phyloP scores from a whole-genome alignment of 2,797 vertebrate genomes.

The Microctenopoma steveboyesi region DNA sequence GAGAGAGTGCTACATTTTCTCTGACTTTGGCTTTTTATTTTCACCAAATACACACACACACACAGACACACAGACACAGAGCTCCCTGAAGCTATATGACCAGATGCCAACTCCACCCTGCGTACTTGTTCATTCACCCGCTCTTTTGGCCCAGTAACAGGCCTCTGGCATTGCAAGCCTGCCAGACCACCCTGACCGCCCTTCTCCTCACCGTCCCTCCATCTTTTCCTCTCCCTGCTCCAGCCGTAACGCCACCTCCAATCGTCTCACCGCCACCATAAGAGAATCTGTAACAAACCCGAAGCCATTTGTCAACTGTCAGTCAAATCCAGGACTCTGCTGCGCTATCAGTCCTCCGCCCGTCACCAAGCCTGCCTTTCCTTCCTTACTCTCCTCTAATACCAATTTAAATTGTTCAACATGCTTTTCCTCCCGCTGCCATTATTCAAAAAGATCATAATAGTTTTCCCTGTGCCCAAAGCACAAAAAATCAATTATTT shows the following conservation, averaged over 20 bases:
- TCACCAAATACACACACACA: slow-evolving; percentile 18
- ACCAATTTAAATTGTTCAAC: slow-evolving; percentile 99
- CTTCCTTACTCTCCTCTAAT: slow-evolving; percentile 91
- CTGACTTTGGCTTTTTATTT: slow-evolving; percentile 53
- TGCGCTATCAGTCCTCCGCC: slow-evolving; percentile 87
- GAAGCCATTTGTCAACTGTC: slow-evolving; percentile 92
- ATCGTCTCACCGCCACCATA: slow-evolving; percentile 78
- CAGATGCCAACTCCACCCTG: slow-evolving; percentile 60
- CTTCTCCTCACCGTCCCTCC: slow-evolving; percentile 49
- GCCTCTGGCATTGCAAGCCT: slow-evolving; percentile 55
- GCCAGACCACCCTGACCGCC: slow-evolving; percentile 64
- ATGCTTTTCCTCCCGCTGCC: slow-evolving; percentile 96
- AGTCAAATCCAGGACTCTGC: slow-evolving; percentile 86
- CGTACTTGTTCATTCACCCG: slow-evolving; percentile 58
- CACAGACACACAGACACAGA: slow-evolving; percentile 13
- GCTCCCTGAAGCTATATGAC: slow-evolving; percentile 54
- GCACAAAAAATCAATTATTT: slow-evolving; percentile 99
- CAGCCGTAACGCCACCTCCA: slow-evolving; percentile 57
- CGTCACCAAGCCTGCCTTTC: slow-evolving; percentile 82
- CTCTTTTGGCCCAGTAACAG: slow-evolving; percentile 56
- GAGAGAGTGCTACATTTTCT: slow-evolving; percentile 49
- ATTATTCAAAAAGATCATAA: slow-evolving; percentile 99
- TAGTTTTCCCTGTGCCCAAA: slow-evolving; percentile 99
- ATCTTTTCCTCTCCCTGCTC: slow-evolving; percentile 36
- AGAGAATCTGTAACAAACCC: slow-evolving; percentile 93